Evolutionary conservation across 2,113 vertebrate species (phyloP).

Genomic region (Mus spicilegus): DNA sequence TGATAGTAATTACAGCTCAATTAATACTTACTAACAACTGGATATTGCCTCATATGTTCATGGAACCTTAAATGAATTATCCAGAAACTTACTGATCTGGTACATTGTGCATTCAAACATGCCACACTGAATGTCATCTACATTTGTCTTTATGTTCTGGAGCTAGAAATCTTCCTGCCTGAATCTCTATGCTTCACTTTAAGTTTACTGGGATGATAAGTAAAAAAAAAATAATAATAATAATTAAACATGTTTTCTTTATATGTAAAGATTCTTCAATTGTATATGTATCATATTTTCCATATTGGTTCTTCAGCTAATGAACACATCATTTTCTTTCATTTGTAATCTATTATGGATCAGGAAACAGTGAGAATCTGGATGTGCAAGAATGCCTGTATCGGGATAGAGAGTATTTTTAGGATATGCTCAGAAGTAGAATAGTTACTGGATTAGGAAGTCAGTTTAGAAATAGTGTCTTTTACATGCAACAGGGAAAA

Average conservation of each 20-base stretch:
- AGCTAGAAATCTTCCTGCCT: neutral
- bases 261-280: neutral
- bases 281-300: neutral
- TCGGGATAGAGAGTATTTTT: neutral
- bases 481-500: too few species aligned
- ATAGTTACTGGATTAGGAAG: neutral
- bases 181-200: neutral
- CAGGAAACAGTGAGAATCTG: too few species aligned
- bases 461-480: neutral
- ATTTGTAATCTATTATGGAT: neutral
- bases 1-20: neutral
- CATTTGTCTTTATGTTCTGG: neutral
- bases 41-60: neutral
- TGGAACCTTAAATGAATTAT: neutral
- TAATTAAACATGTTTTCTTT: slow-evolving; percentile 30
- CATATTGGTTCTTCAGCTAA: neutral
- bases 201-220: neutral
- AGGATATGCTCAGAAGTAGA: neutral
- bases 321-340: neutral
- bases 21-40: neutral
- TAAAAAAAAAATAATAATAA: too few species aligned
- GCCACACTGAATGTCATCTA: neutral
- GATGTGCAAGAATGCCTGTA: neutral
- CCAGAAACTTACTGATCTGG: neutral
- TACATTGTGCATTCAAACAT: neutral